Conservation (phyloP, 1,140 invertebrate species). For the Aphidius ervi region DNA sequence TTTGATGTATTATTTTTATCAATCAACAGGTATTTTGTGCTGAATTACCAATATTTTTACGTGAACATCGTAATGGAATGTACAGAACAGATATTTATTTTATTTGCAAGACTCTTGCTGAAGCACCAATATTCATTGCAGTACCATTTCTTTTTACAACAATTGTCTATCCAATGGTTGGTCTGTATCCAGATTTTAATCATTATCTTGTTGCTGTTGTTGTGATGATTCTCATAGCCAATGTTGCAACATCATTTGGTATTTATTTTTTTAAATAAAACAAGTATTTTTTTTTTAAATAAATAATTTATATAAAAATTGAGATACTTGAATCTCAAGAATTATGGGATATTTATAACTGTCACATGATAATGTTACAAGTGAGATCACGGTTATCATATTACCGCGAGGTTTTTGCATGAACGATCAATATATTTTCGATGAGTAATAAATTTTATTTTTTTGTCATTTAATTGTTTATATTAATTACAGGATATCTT, state of each 20-base stretch:
- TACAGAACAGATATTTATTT: conserved; percentile 93
- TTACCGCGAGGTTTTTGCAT: conserved; percentile 11
- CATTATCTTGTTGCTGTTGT: conserved; percentile 73
- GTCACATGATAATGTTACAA: conserved; percentile 27
- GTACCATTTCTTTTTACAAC: conserved; percentile 80
- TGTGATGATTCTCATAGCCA: conserved; percentile 78
- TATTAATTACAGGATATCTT: conserved; percentile 69
- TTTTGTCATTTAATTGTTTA: neutral
- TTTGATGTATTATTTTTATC: conserved; percentile 1
- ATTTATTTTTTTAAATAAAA: conserved; percentile 28
- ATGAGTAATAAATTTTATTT: neutral
- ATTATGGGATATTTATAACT: conserved; percentile 21
- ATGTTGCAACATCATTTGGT: conserved; percentile 90
- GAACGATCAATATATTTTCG: conserved; percentile 1
- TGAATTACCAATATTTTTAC: conserved; percentile 86
- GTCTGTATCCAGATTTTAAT: conserved; percentile 66
- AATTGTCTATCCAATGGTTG: conserved; percentile 85
- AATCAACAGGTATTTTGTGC: conserved; percentile 78
- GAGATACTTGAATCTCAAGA: conserved; percentile 10
- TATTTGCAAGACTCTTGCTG: conserved; percentile 84
- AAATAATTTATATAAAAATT: conserved; percentile 2
- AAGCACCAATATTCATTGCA: conserved; percentile 76
- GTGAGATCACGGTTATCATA: conserved; percentile 17
- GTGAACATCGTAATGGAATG: conserved; percentile 88
- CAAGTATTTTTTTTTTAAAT: conserved; percentile 5